These are phyloP conservation scores for Drosophila leontia DNA, from an alignment of 1,140 invertebrate genomes.

Conservation along the genomic window DNA sequence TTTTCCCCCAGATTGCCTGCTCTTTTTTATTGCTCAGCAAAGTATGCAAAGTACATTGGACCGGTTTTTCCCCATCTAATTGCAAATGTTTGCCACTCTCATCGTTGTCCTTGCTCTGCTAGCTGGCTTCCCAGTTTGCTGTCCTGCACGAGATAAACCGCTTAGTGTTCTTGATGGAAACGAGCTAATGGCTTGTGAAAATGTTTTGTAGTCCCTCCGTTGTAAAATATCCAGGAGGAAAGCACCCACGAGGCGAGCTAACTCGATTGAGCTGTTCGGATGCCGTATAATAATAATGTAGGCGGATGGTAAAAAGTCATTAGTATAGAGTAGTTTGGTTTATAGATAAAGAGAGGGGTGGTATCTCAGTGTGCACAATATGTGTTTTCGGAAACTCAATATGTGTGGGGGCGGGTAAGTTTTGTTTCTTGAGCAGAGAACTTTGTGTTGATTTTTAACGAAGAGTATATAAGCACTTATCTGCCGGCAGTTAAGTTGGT, in stretches of 20 bases:
- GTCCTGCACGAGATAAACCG: conserved; percentile 63
- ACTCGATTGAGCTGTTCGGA: conserved; percentile 62
- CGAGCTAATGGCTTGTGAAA: conserved; percentile 74
- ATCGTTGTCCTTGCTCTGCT: conserved; percentile 10
- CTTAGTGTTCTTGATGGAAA: conserved; percentile 65
- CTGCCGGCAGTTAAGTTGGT: neutral
- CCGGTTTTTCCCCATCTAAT: conserved; percentile 25
- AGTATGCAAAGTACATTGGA: conserved; percentile 47
- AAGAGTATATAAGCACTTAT: neutral
- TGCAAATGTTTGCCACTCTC: conserved; percentile 34
- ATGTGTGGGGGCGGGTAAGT: conserved; percentile 5
- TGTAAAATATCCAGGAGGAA: conserved; percentile 49
- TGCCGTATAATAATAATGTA: conserved; percentile 5
- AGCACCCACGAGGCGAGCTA: conserved; percentile 19
- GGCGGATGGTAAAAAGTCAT: conserved; percentile 42
- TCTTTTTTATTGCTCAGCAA: conserved; percentile 40
- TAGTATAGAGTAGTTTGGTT: conserved; percentile 12
- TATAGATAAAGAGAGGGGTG: neutral
- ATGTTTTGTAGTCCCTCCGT: conserved; percentile 44
- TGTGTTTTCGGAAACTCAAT: conserved; percentile 6
- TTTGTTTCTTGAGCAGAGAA: neutral
- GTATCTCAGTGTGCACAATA: neutral
- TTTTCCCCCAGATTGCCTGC: conserved; percentile 8
- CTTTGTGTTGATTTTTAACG: conserved; percentile 7
- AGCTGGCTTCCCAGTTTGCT: neutral